A percentile compares a stretch with the other conserved stretches of the same genome.
Evolutionary conservation across 1,140 invertebrate species (phyloP).

Genomic region (Araneus ventricosus): DNA sequence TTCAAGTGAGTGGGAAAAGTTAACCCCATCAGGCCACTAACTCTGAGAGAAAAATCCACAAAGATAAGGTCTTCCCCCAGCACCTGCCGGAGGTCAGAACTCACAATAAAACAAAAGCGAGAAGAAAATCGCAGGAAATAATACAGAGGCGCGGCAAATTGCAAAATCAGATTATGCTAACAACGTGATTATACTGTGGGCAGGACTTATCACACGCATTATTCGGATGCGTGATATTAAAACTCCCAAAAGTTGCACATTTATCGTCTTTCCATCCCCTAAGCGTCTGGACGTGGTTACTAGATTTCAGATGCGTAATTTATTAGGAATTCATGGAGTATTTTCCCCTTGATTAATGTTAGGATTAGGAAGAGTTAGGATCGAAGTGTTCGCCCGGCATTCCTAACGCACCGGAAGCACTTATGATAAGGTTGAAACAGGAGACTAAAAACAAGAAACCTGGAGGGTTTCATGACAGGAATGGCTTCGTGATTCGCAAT

Average conservation of each 20-base stretch:
- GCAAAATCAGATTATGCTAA: slow-evolving; percentile 67
- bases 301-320: slow-evolving; percentile 17
- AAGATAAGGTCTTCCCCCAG: background rate
- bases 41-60: background rate
- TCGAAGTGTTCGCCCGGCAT: background rate
- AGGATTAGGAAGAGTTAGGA: background rate
- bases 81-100: slow-evolving; percentile 33
- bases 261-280: background rate
- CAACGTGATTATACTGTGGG: slow-evolving; percentile 44
- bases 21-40: slow-evolving; percentile 1
- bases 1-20: background rate
- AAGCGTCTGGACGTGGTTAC: background rate
- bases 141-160: slow-evolving; percentile 50
- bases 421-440: slow-evolving; percentile 18
- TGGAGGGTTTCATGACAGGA: slow-evolving; percentile 20
- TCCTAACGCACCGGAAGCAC: background rate
- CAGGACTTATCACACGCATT: slow-evolving; percentile 58
- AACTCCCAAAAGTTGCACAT: slow-evolving; percentile 44
- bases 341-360: background rate
- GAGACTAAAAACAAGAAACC: background rate
- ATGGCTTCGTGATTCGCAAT: background rate
- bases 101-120: slow-evolving; percentile 22
- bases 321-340: slow-evolving; percentile 12
- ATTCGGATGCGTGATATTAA: slow-evolving; percentile 48
- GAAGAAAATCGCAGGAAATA: slow-evolving; percentile 49